These are phyloP conservation scores for Lysiphlebus fabarum DNA, from an alignment of 1,140 invertebrate genomes.

Conservation along the genomic window DNA sequence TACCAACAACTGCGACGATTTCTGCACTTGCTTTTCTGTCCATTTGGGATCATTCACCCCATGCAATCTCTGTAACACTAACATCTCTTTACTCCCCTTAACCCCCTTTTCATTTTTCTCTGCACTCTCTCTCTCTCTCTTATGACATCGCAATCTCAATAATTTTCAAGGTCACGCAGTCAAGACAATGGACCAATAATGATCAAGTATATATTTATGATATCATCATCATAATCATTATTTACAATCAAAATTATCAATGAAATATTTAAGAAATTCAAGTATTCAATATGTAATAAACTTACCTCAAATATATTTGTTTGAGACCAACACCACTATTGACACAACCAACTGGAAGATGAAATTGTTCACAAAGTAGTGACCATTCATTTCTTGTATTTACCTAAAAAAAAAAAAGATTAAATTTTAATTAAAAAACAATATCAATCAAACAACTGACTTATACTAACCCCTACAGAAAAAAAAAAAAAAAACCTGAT, in stretches of 20 bases:
- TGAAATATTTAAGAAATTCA: no score
- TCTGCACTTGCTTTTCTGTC: constrained; percentile 15
- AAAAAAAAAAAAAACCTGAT: no score
- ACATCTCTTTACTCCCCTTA: no score
- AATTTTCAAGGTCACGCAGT: constrained; percentile 19
- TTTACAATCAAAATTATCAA: no score
- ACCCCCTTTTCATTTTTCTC: no score
- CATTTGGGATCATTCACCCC: constrained; percentile 21
- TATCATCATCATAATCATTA: no score
- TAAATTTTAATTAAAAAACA: not conserved
- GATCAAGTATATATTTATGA: not conserved
- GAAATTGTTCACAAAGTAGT: constrained; percentile 71
- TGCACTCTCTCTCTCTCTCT: no score
- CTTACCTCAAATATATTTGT: constrained; percentile 83
- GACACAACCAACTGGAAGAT: constrained; percentile 74
- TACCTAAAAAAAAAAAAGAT: constrained; percentile 61
- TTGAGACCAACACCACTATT: constrained; percentile 85
- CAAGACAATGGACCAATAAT: constrained; percentile 9
- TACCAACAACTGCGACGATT: constrained; percentile 4
- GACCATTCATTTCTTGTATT: constrained; percentile 84
- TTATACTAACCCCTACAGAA: no score
- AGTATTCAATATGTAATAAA: no score
- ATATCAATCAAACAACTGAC: constrained; percentile 13
- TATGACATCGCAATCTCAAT: no score
- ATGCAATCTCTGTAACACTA: no score